phyloP scores from a whole-genome alignment of 2,113 vertebrate genomes.

The Leiothrix lutea region DNA sequence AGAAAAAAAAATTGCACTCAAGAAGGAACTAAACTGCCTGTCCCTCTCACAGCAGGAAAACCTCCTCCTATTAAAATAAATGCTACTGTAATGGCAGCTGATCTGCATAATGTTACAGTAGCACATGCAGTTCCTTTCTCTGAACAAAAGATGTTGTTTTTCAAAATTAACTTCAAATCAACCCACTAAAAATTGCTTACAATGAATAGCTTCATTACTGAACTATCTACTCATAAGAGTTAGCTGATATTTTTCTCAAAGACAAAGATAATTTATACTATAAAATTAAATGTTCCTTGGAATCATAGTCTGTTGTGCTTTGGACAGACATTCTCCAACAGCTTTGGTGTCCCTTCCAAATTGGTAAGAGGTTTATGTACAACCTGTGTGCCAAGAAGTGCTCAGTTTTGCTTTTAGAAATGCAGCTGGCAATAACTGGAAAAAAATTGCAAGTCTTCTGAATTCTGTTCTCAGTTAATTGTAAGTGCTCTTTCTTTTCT shows the following conservation, averaged over 20 bases:
- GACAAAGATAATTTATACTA: neutral
- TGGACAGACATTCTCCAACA: neutral
- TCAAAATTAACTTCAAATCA: neutral
- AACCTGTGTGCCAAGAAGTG: neutral
- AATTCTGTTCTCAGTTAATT: neutral
- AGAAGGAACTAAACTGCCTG: neutral
- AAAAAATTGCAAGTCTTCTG: neutral
- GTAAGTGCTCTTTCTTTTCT: neutral
- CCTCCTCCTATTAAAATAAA: neutral
- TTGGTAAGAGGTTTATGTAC: neutral
- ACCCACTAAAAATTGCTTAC: neutral
- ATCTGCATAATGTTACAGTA: slow-evolving; percentile 1
- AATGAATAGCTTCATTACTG: neutral
- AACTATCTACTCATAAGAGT: neutral
- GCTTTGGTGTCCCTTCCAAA: neutral
- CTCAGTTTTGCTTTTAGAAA: neutral
- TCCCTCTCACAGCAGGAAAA: neutral
- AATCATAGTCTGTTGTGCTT: neutral
- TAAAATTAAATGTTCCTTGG: neutral
- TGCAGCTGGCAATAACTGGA: neutral
- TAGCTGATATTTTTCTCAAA: neutral
- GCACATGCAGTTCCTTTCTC: neutral
- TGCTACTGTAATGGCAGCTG: neutral
- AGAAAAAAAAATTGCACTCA: neutral
- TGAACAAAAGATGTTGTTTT: slow-evolving; percentile 13